Evolutionary conservation across 2,797 vertebrate species (phyloP).

Genomic region (Channa striata): DNA sequence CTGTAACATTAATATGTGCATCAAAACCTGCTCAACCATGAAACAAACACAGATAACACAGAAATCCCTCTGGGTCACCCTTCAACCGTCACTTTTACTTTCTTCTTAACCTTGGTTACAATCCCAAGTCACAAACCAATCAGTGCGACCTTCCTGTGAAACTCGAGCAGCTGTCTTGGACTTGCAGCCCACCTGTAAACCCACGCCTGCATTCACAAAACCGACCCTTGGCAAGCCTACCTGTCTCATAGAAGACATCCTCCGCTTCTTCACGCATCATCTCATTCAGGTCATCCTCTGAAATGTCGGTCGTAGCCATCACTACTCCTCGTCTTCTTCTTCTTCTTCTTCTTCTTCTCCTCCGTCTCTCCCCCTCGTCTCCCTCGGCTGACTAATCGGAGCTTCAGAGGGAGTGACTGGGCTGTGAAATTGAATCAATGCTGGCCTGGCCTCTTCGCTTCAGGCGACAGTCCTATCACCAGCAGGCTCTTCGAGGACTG

Average conservation of each 20-base stretch:
- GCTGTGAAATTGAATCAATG: slow-evolving; percentile 65
- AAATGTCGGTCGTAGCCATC: slow-evolving; percentile 78
- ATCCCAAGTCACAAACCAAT: slow-evolving; percentile 41
- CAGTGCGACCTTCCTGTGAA: not conserved
- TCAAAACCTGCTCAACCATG: slow-evolving; percentile 29
- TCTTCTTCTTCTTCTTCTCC: slow-evolving; percentile 32
- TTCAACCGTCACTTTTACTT: slow-evolving; percentile 18
- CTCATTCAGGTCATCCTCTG: slow-evolving; percentile 79
- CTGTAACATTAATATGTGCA: slow-evolving; percentile 2
- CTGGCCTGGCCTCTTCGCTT: slow-evolving; percentile 64
- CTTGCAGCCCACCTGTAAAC: slow-evolving; percentile 40
- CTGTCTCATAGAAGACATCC: slow-evolving; percentile 82
- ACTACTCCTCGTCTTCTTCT: slow-evolving; percentile 47
- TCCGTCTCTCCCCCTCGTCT: slow-evolving; percentile 23
- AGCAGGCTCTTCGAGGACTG: slow-evolving; percentile 60
- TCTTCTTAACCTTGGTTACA: slow-evolving; percentile 36
- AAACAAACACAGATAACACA: slow-evolving; percentile 42
- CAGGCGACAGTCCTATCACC: slow-evolving; percentile 64
- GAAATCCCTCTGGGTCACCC: slow-evolving; percentile 32
- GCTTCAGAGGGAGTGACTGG: slow-evolving; percentile 51
- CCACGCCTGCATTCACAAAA: slow-evolving; percentile 36
- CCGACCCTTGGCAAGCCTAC: slow-evolving; percentile 71
- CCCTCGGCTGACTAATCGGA: slow-evolving; percentile 35
- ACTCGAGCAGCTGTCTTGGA: slow-evolving; percentile 3
- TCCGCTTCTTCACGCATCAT: slow-evolving; percentile 83